phyloP scores from a whole-genome alignment of 2,888 invertebrate genomes.

The Dastarcus helophoroides region DNA sequence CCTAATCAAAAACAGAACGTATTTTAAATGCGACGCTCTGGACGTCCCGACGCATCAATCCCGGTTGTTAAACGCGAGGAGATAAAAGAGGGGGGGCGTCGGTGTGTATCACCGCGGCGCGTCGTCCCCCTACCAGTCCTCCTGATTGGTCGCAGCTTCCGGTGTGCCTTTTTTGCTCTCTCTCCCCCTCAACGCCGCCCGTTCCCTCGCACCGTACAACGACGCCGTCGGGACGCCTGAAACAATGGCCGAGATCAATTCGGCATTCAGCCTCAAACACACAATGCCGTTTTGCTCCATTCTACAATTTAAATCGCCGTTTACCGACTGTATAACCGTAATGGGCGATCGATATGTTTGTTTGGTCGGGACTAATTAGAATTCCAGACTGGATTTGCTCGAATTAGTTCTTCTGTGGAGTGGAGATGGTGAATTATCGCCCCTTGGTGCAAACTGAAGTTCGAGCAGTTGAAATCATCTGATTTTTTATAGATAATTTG shows the following conservation, averaged over 20 bases:
- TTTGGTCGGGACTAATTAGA: too few species aligned
- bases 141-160: slow-evolving; percentile 9
- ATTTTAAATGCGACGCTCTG: too few species aligned
- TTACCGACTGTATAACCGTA: neutral
- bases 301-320: neutral
- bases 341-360: too few species aligned
- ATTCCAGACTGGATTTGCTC: too few species aligned
- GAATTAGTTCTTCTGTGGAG: slow-evolving; percentile 1
- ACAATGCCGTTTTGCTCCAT: slow-evolving; percentile 7
- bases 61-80: too few species aligned
- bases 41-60: too few species aligned
- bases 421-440: neutral
- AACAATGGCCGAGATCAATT: slow-evolving; percentile 13
- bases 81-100: slow-evolving; percentile 9
- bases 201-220: too few species aligned
- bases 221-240: slow-evolving; percentile 12
- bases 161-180: slow-evolving; percentile 11
- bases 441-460: too few species aligned
- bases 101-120: slow-evolving; percentile 8
- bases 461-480: too few species aligned
- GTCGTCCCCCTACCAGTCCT: neutral
- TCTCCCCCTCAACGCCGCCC: slow-evolving; percentile 7
- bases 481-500: too few species aligned
- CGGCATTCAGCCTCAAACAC: slow-evolving; percentile 9
- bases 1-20: too few species aligned